Percentiles rank a stretch among this genome's conserved stretches.
These are phyloP conservation scores for Plecturocebus donacophilus DNA, from an alignment of 2,113 vertebrate genomes.

Conservation along the genomic window DNA sequence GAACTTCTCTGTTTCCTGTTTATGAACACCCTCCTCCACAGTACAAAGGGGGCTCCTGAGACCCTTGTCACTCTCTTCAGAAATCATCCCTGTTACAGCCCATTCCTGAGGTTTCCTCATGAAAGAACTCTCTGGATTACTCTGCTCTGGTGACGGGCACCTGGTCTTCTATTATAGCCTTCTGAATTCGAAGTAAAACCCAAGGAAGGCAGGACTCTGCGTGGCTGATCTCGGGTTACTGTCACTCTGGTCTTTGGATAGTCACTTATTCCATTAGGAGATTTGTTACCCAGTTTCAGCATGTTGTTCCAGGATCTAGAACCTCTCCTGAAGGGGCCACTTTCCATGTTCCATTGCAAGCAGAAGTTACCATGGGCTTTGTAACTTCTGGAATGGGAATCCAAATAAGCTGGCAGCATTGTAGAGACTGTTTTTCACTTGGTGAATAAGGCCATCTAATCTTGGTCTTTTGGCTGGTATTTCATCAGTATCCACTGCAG, in stretches of 20 bases:
- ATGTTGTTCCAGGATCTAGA: constrained; percentile 66
- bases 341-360: constrained; percentile 58
- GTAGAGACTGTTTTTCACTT: constrained; percentile 36
- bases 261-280: constrained; percentile 73
- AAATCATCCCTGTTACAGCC: background rate
- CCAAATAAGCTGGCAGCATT: constrained; percentile 72
- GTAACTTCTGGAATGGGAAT: constrained; percentile 59
- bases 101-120: constrained; percentile 57
- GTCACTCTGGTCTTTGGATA: constrained; percentile 78
- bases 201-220: constrained; percentile 59
- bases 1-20: background rate
- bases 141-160: constrained; percentile 53
- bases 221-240: constrained; percentile 60
- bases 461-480: background rate
- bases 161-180: constrained; percentile 59
- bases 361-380: constrained; percentile 26
- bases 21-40: constrained; percentile 75
- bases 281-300: constrained; percentile 77
- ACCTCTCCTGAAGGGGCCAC: constrained; percentile 68
- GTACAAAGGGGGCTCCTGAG: constrained; percentile 71
- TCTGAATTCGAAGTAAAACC: constrained; percentile 66
- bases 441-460: constrained; percentile 71
- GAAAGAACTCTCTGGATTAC: constrained; percentile 19
- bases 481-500: constrained; percentile 26
- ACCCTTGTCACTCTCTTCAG: constrained; percentile 64